phyloP scores from a whole-genome alignment of 2,797 vertebrate genomes.

The Enteromius anoplus region DNA sequence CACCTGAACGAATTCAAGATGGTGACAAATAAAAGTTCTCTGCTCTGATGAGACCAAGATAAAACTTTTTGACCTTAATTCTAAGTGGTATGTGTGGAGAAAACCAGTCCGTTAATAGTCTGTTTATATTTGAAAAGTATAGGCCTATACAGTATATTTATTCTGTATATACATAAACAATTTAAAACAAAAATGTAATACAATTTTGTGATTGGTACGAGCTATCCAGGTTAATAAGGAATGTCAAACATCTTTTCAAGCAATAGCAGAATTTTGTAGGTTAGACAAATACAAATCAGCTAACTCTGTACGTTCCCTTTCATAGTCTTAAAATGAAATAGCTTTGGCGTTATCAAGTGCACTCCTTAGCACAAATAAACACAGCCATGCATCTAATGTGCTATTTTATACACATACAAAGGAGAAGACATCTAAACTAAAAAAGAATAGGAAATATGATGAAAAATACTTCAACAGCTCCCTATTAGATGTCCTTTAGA shows the following conservation, averaged over 20 bases:
- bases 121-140: too few species aligned
- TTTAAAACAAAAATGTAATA: too few species aligned
- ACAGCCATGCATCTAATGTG: not conserved
- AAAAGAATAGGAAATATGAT: not conserved
- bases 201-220: too few species aligned
- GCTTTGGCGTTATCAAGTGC: slow-evolving; percentile 1
- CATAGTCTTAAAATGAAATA: not conserved
- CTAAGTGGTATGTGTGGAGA: too few species aligned
- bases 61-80: too few species aligned
- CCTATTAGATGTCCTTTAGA: slow-evolving; percentile 18
- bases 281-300: not conserved
- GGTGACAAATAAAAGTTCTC: too few species aligned
- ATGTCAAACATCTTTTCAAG: not conserved
- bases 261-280: not conserved
- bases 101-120: not conserved
- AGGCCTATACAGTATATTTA: too few species aligned
- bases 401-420: not conserved
- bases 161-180: too few species aligned
- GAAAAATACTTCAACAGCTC: not conserved
- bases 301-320: not conserved
- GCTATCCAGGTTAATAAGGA: not conserved
- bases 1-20: too few species aligned
- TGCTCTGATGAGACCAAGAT: too few species aligned
- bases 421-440: not conserved
- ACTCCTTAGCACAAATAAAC: not conserved